Evolutionary conservation across 2,888 invertebrate species (phyloP), one percentile per base, ranked within the genome.

Genomic region (Nipponacmea schrenckii): DNA sequence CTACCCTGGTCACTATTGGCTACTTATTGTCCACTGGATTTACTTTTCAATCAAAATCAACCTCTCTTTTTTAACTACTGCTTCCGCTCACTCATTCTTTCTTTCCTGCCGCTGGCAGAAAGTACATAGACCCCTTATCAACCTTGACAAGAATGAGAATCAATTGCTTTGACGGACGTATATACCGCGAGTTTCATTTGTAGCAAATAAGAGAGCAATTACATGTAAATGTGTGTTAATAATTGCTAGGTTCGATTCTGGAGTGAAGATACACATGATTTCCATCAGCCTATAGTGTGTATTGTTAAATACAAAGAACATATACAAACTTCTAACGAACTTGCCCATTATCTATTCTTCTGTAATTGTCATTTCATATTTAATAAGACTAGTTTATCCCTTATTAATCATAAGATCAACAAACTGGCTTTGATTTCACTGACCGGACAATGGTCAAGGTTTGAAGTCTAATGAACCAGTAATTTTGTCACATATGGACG

Each of bases 401-500:
- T 56, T 56, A 56, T 56, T 56, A 56, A 56, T 56, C 14, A 56
- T 56, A 56, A 56, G 56, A 56, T 56, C 56, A 56, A 24, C 20
- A 24, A 56, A 56, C 20, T 24, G 20, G 24, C 56, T 56, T 20
- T 56, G 24, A 24, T 24, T 56, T 56, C 20, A 14, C 14, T 24
- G 20, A 20, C 20, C 12, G 24, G 24, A 56, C 24, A 56, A 14
- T 20, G 24, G 56, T 24, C 12, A 20, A 24, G 20, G 56, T 20
- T 56, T 24, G 8, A 20, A 14, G 56, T 20, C 20, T 56, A 56
- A 56, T 56, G 56, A 56, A 56, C 56, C 56, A 24, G 24, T 14
- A 56, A 56, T 56, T 56, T 56, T 56, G 20, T 56, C 56, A 56
- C 56, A 56, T 56, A 56, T 56, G 56, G 56, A 56, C 20, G 56